These are phyloP conservation scores for Eupsittula cactorum DNA, from an alignment of 2,113 vertebrate species.

Conservation along the genomic window DNA sequence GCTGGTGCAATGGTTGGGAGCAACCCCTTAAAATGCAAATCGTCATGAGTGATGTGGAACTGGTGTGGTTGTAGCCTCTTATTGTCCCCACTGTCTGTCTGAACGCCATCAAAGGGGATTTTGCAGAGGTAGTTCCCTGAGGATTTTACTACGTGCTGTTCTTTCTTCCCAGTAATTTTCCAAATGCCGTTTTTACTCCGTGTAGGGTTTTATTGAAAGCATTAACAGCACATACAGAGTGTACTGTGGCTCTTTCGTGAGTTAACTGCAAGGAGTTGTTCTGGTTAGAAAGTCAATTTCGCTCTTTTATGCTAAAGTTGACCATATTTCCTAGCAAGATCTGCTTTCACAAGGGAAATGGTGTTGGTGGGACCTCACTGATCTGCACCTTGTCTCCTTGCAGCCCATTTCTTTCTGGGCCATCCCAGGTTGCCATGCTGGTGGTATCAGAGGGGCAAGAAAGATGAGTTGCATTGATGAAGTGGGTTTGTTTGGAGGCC, in stretches of 20 bases:
- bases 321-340: neutral
- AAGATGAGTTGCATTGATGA: neutral
- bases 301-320: neutral
- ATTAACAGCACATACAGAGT: constrained; percentile 11
- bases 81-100: neutral
- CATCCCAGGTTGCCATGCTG: neutral
- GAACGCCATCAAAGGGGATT: neutral
- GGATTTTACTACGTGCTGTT: constrained; percentile 37
- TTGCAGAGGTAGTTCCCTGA: constrained; percentile 2
- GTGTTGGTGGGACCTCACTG: rapidly evolving
- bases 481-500: neutral
- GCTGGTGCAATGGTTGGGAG: neutral
- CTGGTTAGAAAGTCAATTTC: constrained; percentile 16
- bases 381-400: neutral
- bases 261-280: constrained; percentile 18
- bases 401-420: neutral
- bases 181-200: neutral
- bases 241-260: neutral
- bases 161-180: constrained; percentile 31
- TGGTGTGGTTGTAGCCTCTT: neutral
- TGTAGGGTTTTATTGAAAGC: neutral
- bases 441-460: neutral
- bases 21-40: neutral
- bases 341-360: neutral
- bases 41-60: neutral